A percentile compares a stretch with the other conserved stretches of the same genome.
Conservation (phyloP, 2,797 vertebrate genomes). For the Enteromius afrohamiltoni region DNA sequence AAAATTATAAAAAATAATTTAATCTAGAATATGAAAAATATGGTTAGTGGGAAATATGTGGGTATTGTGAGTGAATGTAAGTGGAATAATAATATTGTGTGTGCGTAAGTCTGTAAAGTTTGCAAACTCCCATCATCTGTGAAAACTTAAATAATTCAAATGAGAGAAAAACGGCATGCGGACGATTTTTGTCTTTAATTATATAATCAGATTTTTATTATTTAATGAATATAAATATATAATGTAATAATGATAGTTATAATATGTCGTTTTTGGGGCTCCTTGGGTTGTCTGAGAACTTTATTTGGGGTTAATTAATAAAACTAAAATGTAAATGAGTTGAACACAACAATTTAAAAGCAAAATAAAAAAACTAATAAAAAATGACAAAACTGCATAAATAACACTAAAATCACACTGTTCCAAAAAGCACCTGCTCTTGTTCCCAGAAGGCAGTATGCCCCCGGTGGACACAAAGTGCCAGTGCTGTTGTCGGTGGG, state of each 20-base stretch:
- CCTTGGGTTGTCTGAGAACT: background rate
- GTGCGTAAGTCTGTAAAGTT: no score
- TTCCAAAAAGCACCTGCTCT: constrained; percentile 69
- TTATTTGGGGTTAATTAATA: background rate
- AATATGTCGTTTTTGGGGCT: background rate
- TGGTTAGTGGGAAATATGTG: background rate
- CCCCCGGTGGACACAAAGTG: constrained; percentile 75
- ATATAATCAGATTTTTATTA: background rate
- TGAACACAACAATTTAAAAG: background rate
- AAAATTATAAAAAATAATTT: background rate
- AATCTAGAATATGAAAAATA: background rate
- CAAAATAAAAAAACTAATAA: background rate
- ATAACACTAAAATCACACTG: background rate
- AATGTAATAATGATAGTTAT: no score
- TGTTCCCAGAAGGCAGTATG: constrained; percentile 75
- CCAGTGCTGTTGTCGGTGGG: constrained; percentile 80
- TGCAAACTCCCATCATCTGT: background rate
- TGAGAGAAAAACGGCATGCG: background rate
- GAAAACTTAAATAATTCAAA: background rate
- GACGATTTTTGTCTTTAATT: background rate
- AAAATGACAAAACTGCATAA: background rate
- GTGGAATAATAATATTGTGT: background rate
- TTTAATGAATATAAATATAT: no score
- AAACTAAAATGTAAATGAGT: background rate
- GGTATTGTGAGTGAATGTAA: background rate